phyloP scores from a whole-genome alignment of 2,888 invertebrate species.

The Patella caerulea region DNA sequence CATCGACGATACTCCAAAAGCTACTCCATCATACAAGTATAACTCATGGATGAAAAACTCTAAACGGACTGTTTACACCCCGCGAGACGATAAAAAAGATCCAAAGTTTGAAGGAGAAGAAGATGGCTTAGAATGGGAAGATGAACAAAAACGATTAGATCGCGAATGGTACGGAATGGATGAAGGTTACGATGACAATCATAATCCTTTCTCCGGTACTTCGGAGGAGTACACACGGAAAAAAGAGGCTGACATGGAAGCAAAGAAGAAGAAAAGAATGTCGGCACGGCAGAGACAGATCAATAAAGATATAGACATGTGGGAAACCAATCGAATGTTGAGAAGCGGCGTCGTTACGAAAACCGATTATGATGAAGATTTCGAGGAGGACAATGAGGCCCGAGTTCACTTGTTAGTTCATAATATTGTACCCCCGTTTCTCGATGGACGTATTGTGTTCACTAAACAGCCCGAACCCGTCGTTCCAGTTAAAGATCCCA shows the following conservation, averaged over 20 bases:
- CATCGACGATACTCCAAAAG: conserved; percentile 78
- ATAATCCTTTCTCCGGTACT: conserved; percentile 89
- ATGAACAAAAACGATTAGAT: conserved; percentile 76
- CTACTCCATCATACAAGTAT: conserved; percentile 89
- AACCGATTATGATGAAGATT: conserved; percentile 81
- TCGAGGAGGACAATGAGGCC: conserved; percentile 91
- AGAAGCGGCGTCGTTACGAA: conserved; percentile 90
- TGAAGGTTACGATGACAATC: conserved; percentile 83
- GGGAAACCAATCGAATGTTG: conserved; percentile 98
- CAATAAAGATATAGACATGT: conserved; percentile 97
- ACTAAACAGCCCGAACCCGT: conserved; percentile 99
- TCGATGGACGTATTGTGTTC: conserved; percentile 98
- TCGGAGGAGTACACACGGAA: conserved; percentile 93
- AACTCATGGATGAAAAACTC: conserved; percentile 81
- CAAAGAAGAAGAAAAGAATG: conserved; percentile 89
- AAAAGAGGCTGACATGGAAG: conserved; percentile 93
- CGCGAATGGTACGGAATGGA: conserved; percentile 98
- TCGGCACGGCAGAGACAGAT: conserved; percentile 97
- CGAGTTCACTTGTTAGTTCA: conserved; percentile 96
- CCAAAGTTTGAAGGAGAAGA: conserved; percentile 73
- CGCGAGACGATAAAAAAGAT: conserved; percentile 51
- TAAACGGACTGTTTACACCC: conserved; percentile 75
- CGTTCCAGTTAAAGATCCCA: conserved; percentile 95
- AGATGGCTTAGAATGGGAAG: conserved; percentile 74
- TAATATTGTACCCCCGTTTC: conserved; percentile 98